These are phyloP conservation scores for Valencia hispanica DNA, from an alignment of 2,797 vertebrate species.

Conservation along the genomic window DNA sequence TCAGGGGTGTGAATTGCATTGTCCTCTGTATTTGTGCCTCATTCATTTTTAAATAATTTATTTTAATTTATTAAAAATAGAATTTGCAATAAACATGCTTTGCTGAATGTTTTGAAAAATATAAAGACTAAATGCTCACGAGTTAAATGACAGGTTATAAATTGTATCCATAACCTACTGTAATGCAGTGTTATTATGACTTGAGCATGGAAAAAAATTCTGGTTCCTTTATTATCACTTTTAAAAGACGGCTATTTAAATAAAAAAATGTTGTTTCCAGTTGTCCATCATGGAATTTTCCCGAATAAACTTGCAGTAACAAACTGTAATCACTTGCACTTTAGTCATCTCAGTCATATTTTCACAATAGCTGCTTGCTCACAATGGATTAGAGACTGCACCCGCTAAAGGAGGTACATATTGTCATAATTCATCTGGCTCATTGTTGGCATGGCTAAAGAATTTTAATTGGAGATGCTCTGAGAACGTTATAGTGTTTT, in stretches of 20 bases:
- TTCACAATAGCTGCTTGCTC: conserved; percentile 38
- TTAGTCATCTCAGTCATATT: conserved; percentile 29
- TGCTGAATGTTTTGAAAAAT: not conserved
- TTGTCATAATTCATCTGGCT: conserved; percentile 72
- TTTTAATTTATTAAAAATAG: no score
- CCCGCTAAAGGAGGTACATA: conserved; percentile 46
- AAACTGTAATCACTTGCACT: conserved; percentile 36
- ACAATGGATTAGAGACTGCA: conserved; percentile 45
- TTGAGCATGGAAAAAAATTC: not conserved
- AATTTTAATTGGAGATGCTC: conserved; percentile 82
- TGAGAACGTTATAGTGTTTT: conserved; percentile 62
- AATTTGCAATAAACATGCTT: not conserved
- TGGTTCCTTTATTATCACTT: not conserved
- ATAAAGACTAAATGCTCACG: not conserved
- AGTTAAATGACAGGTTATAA: not conserved
- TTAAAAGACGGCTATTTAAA: conserved; percentile 13
- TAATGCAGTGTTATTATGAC: not conserved
- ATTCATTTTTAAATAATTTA: no score
- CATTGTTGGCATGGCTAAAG: conserved; percentile 66
- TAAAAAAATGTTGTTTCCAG: conserved; percentile 28
- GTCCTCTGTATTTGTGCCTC: no score
- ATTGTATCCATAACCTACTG: not conserved
- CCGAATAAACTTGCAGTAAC: not conserved
- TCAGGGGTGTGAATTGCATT: no score
- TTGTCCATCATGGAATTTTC: not conserved